Base-by-base conservation (phyloP, 2,888 invertebrate species). In the Limnephilus auricula region DNA sequence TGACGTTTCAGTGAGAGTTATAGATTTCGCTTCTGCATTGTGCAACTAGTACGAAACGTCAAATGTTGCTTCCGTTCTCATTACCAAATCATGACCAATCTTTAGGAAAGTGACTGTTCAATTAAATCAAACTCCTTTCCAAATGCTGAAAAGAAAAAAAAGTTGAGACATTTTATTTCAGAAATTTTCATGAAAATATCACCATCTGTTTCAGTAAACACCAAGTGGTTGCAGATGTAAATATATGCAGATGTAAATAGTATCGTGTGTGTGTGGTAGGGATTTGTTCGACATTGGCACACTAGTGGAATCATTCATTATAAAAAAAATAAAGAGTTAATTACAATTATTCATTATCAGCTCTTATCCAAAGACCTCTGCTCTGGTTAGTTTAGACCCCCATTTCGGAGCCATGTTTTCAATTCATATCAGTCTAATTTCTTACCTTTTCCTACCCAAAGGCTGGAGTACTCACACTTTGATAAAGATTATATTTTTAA, bases 1-100 rank as follows among this genome's bases (percentile, higher is more conserved):
- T 85, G 85, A 85, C 85, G 40, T 85, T 85, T 85, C 85, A 30
- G 30, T 40, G 37, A 82, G 31, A 32, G 34, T 85, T n/a, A 15
- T 45, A 30, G 85, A 85, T 45, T 82, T 82, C 82, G 37, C 34
- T 82, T 32, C 34, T 82, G 82, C 82, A 82, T 40, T 85, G 85
- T 40, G 40, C 40, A 40, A 40, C 40, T 30, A 32, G 30, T 30
- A 40, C 30, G 85, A 85, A 85, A 85, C 34, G 34, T 40, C 37
- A 85, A 85, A 34, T 40, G 34, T 15, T 85, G 40, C 45, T 85
- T 85, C 85, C 85, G 34, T 40, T 85, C 40, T 40, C 37, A 85
- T 85, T 85, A 13, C 85, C 34, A 85, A 85, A 85, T 40, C 85
- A 30, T n/a, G 85, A 37, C 25, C 85, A 40, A 37, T 40, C 34